These are phyloP conservation scores for Coracopsis vasa DNA, from an alignment of 2,113 vertebrate genomes.

Conservation along the genomic window DNA sequence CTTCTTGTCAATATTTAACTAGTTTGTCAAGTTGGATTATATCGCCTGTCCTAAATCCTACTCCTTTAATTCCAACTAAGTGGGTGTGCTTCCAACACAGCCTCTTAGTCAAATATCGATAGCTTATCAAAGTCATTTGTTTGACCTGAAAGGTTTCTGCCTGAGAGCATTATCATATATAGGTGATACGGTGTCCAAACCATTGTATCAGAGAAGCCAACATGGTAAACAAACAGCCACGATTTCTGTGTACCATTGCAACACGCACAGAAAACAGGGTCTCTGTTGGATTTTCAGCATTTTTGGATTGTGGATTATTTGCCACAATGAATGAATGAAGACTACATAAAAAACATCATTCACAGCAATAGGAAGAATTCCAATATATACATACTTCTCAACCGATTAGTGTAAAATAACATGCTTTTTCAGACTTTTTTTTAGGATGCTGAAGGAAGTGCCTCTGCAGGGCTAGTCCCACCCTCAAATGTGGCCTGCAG, in stretches of 20 bases:
- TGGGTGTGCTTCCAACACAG: conserved; percentile 32
- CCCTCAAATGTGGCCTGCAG: not conserved
- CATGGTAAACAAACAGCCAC: not conserved
- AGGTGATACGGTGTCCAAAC: not conserved
- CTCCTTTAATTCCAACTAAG: conserved; percentile 32
- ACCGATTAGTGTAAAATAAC: not conserved
- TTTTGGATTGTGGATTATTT: not conserved
- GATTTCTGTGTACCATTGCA: not conserved
- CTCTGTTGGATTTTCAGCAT: not conserved
- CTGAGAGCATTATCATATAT: not conserved
- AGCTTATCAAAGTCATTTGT: conserved; percentile 30
- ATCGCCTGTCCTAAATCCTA: conserved; percentile 69
- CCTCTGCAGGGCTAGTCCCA: not conserved
- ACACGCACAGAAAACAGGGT: not conserved
- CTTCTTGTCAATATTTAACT: conserved; percentile 86
- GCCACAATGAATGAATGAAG: not conserved
- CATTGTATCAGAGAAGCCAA: not conserved
- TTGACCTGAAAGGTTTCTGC: conserved; percentile 7
- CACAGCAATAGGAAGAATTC: not conserved
- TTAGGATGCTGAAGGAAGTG: not conserved
- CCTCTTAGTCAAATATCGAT: conserved; percentile 35
- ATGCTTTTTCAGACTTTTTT: not conserved
- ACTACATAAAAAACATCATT: not conserved
- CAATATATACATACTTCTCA: not conserved
- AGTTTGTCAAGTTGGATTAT: conserved; percentile 76